Conservation (phyloP, 2,797 vertebrate genomes). For the Crax fasciolata region DNA sequence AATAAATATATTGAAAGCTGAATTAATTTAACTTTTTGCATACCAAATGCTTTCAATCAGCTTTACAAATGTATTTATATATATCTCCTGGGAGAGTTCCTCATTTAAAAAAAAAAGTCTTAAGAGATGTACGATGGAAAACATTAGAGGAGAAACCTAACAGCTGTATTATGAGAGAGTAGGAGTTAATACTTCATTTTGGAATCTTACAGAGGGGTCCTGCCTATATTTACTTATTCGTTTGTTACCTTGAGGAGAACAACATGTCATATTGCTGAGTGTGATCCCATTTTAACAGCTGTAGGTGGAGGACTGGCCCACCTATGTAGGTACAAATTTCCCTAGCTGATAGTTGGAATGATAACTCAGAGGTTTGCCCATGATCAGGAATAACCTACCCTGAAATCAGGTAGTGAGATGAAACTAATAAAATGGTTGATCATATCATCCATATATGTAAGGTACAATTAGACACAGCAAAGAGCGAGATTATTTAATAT, state of each 20-base stretch:
- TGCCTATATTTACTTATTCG: background rate
- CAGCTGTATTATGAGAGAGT: background rate
- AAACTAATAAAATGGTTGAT: background rate
- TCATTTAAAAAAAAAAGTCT: background rate
- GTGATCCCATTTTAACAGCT: background rate
- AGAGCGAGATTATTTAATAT: background rate
- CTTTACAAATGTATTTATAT: background rate
- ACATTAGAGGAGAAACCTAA: background rate
- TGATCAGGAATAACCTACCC: background rate
- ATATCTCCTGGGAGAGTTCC: background rate
- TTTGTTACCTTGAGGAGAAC: background rate
- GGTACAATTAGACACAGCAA: background rate
- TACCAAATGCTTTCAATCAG: background rate
- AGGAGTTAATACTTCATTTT: background rate
- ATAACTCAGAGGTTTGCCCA: background rate
- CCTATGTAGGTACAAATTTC: background rate
- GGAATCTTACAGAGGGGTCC: background rate
- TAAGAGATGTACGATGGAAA: background rate
- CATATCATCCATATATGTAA: background rate
- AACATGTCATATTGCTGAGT: background rate
- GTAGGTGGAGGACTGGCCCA: background rate
- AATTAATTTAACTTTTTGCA: background rate
- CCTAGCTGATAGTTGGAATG: background rate
- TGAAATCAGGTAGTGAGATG: background rate
- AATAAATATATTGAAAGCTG: background rate